Base-by-base conservation (phyloP, 2,797 vertebrate genomes). In the Acanthurus leucopareius region DNA sequence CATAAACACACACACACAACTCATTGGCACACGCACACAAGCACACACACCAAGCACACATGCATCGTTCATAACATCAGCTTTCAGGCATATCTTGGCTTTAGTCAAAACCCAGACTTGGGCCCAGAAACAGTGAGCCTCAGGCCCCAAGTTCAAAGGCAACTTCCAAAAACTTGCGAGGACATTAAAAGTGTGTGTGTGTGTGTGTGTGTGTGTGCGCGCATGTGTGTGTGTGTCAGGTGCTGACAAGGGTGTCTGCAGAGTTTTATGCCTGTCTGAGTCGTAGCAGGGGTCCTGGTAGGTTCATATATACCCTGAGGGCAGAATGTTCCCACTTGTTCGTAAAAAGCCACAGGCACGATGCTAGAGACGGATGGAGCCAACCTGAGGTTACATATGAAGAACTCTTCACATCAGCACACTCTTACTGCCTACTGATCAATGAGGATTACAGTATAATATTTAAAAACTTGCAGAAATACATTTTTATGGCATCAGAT, bases 241-340 rank as follows among this genome's bases (percentile, higher is more conserved):
- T 86, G 86, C 86, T 90, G 90, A 89, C 86, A 63, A 61, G 61
- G 66, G 75, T 64, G 72, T 89, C 85, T 86, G 19, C 65, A 71
- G 49, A 82, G 65, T 75, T 92, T 81, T 80, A 89, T 78, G 47
- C 44, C 44, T 54, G 59, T 87, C 77, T 89, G 56, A 77, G 22
- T 82, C 75, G 78, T n/a, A 44, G 57, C 2, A 40, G 76, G 78
- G 75, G 77, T 85, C 32, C 67, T 60, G 42, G 65, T 61, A 81
- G 75, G 73, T 59, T 83, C 54, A 17, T 22, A 62, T 74, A 56
- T 35, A 35, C 25, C 67, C 58, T 47, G 44, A 11, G 42, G 73
- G 57, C 49, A 68, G 49, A 90, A 89, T 59, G 64, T 85, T 71
- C 69, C 51, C 47, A 83, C 54, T 62, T 84, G 68, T 62, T 1